phyloP scores from a whole-genome alignment of 1,140 invertebrate genomes.

The Drosophila tropicalis region DNA sequence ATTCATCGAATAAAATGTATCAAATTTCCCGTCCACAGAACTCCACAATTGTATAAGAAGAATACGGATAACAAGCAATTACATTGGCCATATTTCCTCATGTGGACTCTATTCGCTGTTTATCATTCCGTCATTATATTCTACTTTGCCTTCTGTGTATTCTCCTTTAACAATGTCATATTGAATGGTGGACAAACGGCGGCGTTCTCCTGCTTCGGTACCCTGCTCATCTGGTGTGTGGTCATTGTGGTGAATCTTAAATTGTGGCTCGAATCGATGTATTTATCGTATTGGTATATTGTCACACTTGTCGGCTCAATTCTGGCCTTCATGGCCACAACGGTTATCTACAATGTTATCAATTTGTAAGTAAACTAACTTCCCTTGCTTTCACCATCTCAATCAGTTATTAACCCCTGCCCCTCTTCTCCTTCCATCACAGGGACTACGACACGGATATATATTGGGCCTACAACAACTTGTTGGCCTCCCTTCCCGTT shows the following conservation, averaged over 20 bases:
- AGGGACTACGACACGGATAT: slow-evolving; percentile 87
- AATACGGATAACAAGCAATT: slow-evolving; percentile 88
- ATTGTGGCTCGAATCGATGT: slow-evolving; percentile 87
- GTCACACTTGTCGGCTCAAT: slow-evolving; percentile 85
- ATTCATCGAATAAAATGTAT: too few relatives aligned
- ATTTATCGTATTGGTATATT: slow-evolving; percentile 87
- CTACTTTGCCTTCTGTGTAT: slow-evolving; percentile 81
- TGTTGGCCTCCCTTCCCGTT: slow-evolving; percentile 85
- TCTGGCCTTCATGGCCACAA: slow-evolving; percentile 85
- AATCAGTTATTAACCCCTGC: background rate
- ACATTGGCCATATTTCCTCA: slow-evolving; percentile 86
- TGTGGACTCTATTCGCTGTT: slow-evolving; percentile 87
- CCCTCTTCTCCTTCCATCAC: slow-evolving; percentile 1
- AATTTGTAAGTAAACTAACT: slow-evolving; percentile 85
- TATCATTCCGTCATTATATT: slow-evolving; percentile 85
- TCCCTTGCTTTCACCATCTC: too few relatives aligned
- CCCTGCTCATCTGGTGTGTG: slow-evolving; percentile 84
- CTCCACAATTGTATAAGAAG: slow-evolving; percentile 88
- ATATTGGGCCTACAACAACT: slow-evolving; percentile 85
- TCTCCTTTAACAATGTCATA: slow-evolving; percentile 82
- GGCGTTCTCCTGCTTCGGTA: slow-evolving; percentile 84
- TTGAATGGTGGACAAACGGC: slow-evolving; percentile 83
- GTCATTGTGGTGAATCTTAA: slow-evolving; percentile 85
- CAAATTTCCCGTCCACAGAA: slow-evolving; percentile 72
- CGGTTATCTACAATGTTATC: slow-evolving; percentile 86